Conservation (phyloP, 2,113 vertebrate genomes). For the Solea solea region DNA sequence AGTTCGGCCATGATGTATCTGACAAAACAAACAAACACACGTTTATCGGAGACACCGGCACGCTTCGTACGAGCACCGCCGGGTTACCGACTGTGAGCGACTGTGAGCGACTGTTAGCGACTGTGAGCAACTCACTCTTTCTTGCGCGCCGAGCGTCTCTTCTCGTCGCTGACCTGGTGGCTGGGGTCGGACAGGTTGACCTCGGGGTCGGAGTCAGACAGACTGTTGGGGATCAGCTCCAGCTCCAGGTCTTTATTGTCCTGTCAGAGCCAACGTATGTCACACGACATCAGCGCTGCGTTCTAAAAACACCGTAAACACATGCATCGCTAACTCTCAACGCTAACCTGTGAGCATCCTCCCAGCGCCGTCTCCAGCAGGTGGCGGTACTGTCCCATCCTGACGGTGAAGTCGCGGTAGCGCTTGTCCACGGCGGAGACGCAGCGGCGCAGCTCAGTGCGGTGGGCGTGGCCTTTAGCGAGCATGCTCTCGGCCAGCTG, state of each 20-base stretch:
- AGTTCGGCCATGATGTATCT: slow-evolving; percentile 99
- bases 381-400: slow-evolving; percentile 95
- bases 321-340: not conserved
- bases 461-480: slow-evolving; percentile 95
- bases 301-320: not conserved
- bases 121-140: slow-evolving; percentile 88
- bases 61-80: too few species aligned
- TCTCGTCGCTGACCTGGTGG: slow-evolving; percentile 96
- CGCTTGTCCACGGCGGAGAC: slow-evolving; percentile 94
- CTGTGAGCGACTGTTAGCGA: too few species aligned
- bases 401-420: slow-evolving; percentile 94
- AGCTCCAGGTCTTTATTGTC: slow-evolving; percentile 95
- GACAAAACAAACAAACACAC: slow-evolving; percentile 23
- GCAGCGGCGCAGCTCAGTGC: slow-evolving; percentile 94
- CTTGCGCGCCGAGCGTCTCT: slow-evolving; percentile 94
- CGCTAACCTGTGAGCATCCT: slow-evolving; percentile 89
- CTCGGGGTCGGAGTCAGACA: slow-evolving; percentile 95
- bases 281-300: too few species aligned
- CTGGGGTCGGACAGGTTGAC: slow-evolving; percentile 94
- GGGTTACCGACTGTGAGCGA: too few species aligned
- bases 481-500: slow-evolving; percentile 97
- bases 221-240: slow-evolving; percentile 95
- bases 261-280: slow-evolving; percentile 71
- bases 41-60: too few species aligned
- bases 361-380: slow-evolving; percentile 92